Conservation (phyloP, 2,797 vertebrate genomes). For the Novumbra hubbsi region DNA sequence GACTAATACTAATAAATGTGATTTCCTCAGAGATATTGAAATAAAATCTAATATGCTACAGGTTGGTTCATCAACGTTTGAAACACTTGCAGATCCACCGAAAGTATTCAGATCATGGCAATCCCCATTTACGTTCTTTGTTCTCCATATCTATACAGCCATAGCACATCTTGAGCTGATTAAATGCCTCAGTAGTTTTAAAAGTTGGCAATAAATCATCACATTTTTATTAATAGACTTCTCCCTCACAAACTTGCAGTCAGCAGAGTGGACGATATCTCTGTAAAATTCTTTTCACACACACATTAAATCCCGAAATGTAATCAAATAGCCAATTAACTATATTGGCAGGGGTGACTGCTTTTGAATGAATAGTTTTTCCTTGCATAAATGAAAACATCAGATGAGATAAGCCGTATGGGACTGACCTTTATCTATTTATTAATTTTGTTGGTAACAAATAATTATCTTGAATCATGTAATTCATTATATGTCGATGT, state of each 20-base stretch:
- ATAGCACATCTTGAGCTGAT: slow-evolving; percentile 57
- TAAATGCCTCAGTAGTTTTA: slow-evolving; percentile 59
- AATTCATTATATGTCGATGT: slow-evolving; percentile 46
- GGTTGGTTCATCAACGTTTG: not conserved
- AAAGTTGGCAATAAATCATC: slow-evolving; percentile 54
- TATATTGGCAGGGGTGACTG: slow-evolving; percentile 62
- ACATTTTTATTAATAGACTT: slow-evolving; percentile 65
- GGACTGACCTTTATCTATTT: slow-evolving; percentile 60
- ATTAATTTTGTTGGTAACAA: slow-evolving; percentile 31
- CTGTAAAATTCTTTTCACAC: slow-evolving; percentile 50
- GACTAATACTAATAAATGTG: not conserved
- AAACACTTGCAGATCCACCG: not conserved
- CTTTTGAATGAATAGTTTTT: slow-evolving; percentile 62
- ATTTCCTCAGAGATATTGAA: not conserved
- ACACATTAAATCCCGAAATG: slow-evolving; percentile 63
- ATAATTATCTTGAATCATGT: slow-evolving; percentile 60
- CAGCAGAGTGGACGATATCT: slow-evolving; percentile 45
- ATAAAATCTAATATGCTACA: not conserved
- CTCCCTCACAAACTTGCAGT: slow-evolving; percentile 34
- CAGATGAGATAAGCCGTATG: slow-evolving; percentile 41
- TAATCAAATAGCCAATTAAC: slow-evolving; percentile 74
- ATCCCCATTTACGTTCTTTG: slow-evolving; percentile 16
- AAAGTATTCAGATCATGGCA: slow-evolving; percentile 32
- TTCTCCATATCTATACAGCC: slow-evolving; percentile 37
- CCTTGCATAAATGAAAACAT: slow-evolving; percentile 54